These are phyloP conservation scores for Mustela lutreola DNA, from an alignment of 2,113 vertebrate genomes.

Conservation along the genomic window DNA sequence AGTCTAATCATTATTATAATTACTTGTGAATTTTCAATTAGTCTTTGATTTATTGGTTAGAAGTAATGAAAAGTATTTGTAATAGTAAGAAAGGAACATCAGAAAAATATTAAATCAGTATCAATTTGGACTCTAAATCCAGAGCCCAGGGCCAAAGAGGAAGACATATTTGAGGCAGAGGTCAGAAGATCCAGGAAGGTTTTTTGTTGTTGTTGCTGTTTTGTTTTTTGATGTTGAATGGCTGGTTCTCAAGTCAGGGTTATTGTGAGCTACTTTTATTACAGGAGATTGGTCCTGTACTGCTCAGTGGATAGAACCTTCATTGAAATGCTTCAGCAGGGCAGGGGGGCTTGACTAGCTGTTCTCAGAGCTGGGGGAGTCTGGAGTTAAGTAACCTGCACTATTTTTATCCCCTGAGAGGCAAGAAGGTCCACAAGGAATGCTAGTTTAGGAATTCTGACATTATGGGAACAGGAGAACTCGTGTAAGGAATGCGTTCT, in stretches of 20 bases:
- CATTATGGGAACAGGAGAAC: neutral
- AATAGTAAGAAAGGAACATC: neutral
- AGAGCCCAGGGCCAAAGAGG: neutral
- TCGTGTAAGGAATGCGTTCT: neutral
- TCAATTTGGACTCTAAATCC: neutral
- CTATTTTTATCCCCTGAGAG: neutral
- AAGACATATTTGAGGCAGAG: neutral
- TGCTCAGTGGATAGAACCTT: neutral
- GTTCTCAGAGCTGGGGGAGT: neutral
- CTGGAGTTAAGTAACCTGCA: neutral
- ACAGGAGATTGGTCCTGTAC: neutral
- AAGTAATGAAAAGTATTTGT: neutral
- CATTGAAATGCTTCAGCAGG: neutral
- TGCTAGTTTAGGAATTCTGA: neutral
- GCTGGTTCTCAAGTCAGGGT: neutral
- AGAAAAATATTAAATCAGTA: neutral
- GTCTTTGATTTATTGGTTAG: neutral
- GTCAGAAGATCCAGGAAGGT: neutral
- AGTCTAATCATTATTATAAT: constrained; percentile 2
- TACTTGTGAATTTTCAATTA: constrained; percentile 21
- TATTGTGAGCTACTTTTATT: neutral
- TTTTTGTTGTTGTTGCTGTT: neutral
- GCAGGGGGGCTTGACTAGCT: neutral
- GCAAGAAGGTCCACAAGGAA: neutral
- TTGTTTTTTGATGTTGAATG: neutral